A percentile compares a stretch with the other conserved stretches of the same genome.
These are phyloP conservation scores for Drosophila atroscutellata DNA, from an alignment of 2,888 invertebrate genomes.

Conservation along the genomic window DNA sequence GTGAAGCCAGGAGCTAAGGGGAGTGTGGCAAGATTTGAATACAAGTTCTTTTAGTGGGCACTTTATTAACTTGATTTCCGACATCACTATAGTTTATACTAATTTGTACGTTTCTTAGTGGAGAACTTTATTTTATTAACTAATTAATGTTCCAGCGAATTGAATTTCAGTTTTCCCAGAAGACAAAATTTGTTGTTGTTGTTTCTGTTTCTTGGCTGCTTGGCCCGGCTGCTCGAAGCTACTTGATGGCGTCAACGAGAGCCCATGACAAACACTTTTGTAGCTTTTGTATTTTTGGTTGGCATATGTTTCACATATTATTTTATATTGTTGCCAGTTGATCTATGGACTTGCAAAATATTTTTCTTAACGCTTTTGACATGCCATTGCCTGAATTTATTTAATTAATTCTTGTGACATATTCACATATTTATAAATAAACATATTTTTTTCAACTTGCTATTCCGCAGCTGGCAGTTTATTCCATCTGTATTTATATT, in stretches of 20 bases:
- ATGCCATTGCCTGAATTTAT: constrained; percentile 62
- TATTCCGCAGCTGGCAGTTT: constrained; percentile 45
- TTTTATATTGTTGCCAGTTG: constrained; percentile 35
- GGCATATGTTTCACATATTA: constrained; percentile 30
- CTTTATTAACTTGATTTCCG: constrained; percentile 3
- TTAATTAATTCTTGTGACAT: constrained; percentile 51
- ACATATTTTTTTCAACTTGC: constrained; percentile 8
- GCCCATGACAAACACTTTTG: constrained; percentile 71
- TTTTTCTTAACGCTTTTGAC: constrained; percentile 51
- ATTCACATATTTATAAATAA: constrained; percentile 34
- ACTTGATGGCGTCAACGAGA: constrained; percentile 66
- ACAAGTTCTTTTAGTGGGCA: constrained; percentile 7
- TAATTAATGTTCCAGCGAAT: constrained; percentile 59
- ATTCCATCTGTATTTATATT: constrained; percentile 12
- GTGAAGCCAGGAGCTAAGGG: constrained; percentile 1
- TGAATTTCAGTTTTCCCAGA: constrained; percentile 25
- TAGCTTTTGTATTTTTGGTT: constrained; percentile 20
- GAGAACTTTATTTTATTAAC: too few species aligned
- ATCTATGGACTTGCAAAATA: constrained; percentile 63
- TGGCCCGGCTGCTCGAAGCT: constrained; percentile 30
- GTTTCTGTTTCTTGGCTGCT: constrained; percentile 26
- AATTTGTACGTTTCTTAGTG: constrained; percentile 28
- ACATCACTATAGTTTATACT: constrained; percentile 4
- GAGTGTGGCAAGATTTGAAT: constrained; percentile 1
- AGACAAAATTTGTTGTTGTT: constrained; percentile 5